Evolutionary conservation across 2,888 invertebrate species (phyloP).

Genomic region (Diarsia rubi): DNA sequence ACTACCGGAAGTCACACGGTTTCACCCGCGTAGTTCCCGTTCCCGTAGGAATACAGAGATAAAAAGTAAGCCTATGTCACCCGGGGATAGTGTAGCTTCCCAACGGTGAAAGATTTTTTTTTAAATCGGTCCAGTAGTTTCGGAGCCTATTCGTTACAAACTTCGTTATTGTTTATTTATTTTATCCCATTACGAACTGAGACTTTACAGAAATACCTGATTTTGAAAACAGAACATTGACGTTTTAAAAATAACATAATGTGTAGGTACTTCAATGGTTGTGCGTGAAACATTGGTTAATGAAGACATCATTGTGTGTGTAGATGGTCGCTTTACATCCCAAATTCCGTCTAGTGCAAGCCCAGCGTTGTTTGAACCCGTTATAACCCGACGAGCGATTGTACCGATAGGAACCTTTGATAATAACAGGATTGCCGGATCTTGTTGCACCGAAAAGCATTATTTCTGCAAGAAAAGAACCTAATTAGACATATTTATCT

Average conservation of each 20-base stretch:
- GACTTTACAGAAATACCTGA: neutral
- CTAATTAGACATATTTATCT: no score
- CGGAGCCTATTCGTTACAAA: no score
- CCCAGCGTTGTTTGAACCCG: slow-evolving; percentile 44
- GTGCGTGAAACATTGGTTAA: neutral
- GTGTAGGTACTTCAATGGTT: slow-evolving; percentile 3
- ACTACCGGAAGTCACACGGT: no score
- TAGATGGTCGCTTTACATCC: slow-evolving; percentile 40
- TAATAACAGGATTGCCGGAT: slow-evolving; percentile 56
- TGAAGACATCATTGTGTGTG: neutral
- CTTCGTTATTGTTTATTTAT: neutral
- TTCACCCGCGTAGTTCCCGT: no score
- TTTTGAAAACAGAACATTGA: neutral
- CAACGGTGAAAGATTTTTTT: no score
- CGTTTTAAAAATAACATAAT: neutral
- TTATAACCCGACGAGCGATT: slow-evolving; percentile 26
- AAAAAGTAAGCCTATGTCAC: no score
- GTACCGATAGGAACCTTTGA: slow-evolving; percentile 46
- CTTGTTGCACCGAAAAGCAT: no score
- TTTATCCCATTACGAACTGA: neutral
- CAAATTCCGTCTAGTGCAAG: slow-evolving; percentile 24
- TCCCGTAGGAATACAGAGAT: no score
- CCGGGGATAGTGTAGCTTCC: no score
- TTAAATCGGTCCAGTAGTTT: no score
- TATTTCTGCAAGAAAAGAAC: no score